A percentile compares a stretch with the other conserved stretches of the same genome.
These are phyloP conservation scores for Hesperia comma DNA, from an alignment of 2,888 invertebrate genomes.

Conservation along the genomic window DNA sequence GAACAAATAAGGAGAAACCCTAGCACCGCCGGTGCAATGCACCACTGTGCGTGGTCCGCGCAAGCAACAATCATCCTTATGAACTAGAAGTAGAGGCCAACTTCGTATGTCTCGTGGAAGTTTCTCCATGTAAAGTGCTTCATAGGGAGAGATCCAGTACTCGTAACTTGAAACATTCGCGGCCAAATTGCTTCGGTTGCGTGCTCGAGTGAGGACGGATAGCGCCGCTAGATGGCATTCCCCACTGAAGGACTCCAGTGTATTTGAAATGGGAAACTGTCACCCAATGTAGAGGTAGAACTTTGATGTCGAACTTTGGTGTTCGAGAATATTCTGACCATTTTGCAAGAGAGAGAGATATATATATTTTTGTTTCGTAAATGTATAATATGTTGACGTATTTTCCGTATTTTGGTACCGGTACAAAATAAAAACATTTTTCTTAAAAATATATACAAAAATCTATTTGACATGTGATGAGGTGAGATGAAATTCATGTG, in stretches of 20 bases:
- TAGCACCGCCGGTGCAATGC: constrained; percentile 31
- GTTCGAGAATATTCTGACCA: too few species aligned
- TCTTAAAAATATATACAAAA: too few species aligned
- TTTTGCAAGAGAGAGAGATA: too few species aligned
- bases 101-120: not conserved
- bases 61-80: constrained; percentile 27
- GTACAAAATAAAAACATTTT: too few species aligned
- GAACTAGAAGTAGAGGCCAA: not conserved
- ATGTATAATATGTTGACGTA: too few species aligned
- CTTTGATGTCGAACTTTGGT: too few species aligned
- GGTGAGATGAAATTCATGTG: too few species aligned
- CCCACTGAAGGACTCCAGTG: not conserved
- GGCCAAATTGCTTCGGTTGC: constrained; percentile 41
- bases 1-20: constrained; percentile 8
- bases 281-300: too few species aligned
- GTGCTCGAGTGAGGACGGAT: constrained; percentile 40
- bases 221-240: constrained; percentile 37
- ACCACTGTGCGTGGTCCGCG: constrained; percentile 16
- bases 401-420: too few species aligned
- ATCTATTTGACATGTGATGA: too few species aligned
- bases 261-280: constrained; percentile 6
- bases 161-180: constrained; percentile 22
- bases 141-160: constrained; percentile 7
- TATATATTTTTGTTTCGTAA: too few species aligned
- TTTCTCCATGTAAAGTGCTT: constrained; percentile 12